Evolutionary conservation across 2,797 vertebrate genomes (phyloP), one percentile per base, ranked within the genome.

Genomic region (Chromis chromis): DNA sequence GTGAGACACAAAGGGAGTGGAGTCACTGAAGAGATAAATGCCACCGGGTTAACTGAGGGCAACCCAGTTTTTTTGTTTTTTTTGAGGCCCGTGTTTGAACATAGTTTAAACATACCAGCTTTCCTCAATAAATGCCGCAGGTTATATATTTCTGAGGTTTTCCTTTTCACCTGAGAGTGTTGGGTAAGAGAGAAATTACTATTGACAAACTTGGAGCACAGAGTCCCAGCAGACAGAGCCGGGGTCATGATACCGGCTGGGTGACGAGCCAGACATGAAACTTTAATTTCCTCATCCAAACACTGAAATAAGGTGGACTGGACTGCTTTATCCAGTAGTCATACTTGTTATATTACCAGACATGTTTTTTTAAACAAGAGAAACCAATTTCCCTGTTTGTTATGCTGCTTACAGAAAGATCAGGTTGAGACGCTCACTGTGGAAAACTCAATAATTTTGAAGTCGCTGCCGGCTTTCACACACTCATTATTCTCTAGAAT

Each of bases 11-110:
- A 69, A 70, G 64, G n/a, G 33, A 76, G 69, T 17, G 33, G 36
- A 84, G 78, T 87, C 74, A 87, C 61, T 84, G 75, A 90, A 76
- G 73, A 81, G 64, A 84, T 76, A 87, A 89, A 86, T 78, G 79
- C 76, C 86, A 86, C 81, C 63, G 66, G 81, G 75, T 87, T 90
- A 68, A 75, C 54, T 28, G 56, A 85, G 74, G 67, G 64, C 54
- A 57, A 72, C 81, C 50, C 33, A 49, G 40, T 19, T 36, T 78
- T 62, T 48, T n/a, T 52, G 24, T 75, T 54, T 76, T 54, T 57
- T 81, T 63, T 59, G 16, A 21, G 65, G 56, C 14, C 48, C 44
- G 21, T 66, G 73, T 84, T 85, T 88, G 82, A 88, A 84, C 76
- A 70, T 44, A 21, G 50, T 52, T 83, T 82, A 65, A 74, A 71